These are phyloP conservation scores for Bombus consobrinus DNA, from an alignment of 1,140 invertebrate species.

Conservation along the genomic window DNA sequence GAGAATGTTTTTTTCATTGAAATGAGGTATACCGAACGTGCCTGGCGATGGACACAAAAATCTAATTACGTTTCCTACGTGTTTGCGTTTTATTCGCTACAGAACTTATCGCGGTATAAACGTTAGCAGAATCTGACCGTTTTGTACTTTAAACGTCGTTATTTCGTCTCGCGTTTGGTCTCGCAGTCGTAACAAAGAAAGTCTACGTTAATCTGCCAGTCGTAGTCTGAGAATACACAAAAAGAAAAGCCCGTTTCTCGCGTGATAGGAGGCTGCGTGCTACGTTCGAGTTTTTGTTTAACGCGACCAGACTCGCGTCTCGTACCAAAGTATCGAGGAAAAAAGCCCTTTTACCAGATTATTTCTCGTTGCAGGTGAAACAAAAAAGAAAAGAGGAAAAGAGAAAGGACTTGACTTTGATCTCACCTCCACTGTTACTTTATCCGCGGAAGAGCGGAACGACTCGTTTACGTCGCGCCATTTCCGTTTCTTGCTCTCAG, in stretches of 20 bases:
- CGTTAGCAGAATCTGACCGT: not conserved
- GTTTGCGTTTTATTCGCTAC: not conserved
- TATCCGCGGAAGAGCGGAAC: constrained; percentile 54
- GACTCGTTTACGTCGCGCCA: constrained; percentile 55
- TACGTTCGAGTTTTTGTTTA: constrained; percentile 21
- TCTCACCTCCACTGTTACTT: constrained; percentile 9
- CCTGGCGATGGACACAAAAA: not conserved
- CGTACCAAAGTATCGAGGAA: constrained; percentile 1
- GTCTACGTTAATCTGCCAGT: not conserved
- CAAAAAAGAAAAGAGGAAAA: not conserved
- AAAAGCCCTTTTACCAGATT: constrained; percentile 23
- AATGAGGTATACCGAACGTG: not conserved
- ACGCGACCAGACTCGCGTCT: not conserved
- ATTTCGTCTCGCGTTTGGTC: not conserved
- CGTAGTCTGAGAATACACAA: too few species aligned
- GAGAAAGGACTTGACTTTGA: constrained; percentile 23
- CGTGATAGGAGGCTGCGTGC: not conserved
- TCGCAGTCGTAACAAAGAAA: not conserved
- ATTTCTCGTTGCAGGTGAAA: not conserved
- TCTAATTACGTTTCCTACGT: not conserved
- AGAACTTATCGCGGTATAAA: not conserved
- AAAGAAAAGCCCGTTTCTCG: not conserved
- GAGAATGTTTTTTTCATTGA: constrained; percentile 5
- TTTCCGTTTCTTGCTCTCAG: constrained; percentile 54
- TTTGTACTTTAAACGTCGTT: not conserved